phyloP scores from a whole-genome alignment of 2,113 vertebrate genomes.

The Megaceryle maxima region DNA sequence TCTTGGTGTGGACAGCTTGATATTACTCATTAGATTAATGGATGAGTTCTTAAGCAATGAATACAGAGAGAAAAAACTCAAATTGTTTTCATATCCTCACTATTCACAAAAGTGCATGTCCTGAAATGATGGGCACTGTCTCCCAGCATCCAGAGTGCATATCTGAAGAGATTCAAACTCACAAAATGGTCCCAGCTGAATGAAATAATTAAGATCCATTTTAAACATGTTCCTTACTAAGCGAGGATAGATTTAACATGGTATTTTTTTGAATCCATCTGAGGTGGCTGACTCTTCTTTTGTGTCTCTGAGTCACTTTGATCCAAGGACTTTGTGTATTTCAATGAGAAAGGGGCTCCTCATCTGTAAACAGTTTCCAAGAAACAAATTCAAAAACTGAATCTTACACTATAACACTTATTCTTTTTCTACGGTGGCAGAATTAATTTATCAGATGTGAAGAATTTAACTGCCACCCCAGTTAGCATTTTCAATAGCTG shows the following conservation, averaged over 20 bases:
- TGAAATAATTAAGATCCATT: background rate
- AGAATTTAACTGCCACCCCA: background rate
- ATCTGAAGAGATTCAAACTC: background rate
- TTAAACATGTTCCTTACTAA: background rate
- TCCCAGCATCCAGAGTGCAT: background rate
- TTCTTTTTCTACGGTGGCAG: background rate
- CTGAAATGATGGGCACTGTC: background rate
- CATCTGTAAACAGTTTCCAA: background rate
- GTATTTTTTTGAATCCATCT: background rate
- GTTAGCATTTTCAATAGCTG: background rate
- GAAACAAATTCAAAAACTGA: background rate
- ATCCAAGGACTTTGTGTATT: background rate
- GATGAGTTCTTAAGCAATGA: background rate
- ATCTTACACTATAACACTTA: background rate
- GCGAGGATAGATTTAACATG: background rate
- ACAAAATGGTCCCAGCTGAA: background rate
- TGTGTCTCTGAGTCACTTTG: background rate
- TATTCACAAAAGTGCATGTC: fast-evolving
- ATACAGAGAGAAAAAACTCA: background rate
- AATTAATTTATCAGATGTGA: background rate
- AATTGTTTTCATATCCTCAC: background rate
- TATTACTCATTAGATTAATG: background rate
- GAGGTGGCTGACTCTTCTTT: background rate
- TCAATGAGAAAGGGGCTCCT: background rate
- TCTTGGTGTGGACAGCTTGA: background rate